Evolutionary conservation across 2,888 invertebrate genomes (phyloP), one percentile per base, ranked within the genome.

Genomic region (Pyrgus malvae): DNA sequence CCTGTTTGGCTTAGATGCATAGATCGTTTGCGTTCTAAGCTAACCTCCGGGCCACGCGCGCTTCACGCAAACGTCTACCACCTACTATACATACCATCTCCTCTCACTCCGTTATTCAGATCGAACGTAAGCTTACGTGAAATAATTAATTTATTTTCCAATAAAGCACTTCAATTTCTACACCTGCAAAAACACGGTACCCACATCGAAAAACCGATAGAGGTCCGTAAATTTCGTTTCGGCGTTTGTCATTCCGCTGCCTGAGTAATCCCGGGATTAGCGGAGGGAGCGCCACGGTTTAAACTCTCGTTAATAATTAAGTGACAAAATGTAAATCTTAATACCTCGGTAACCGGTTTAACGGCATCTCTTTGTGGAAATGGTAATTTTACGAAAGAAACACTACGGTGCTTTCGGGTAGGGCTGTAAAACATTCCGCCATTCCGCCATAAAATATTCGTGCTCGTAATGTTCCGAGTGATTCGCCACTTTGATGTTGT

Each of bases 261-360:
- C 58, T 45, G 55, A 56, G 57, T 56, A 60, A 61, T 56, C 61
- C 55, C 53, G 35, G 56, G 64, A 63, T 61, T 61, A 61, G 56
- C 55, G 59, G 55, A 61, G 58, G 51, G 58, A 62, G 62, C 63
- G 63, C 59, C 57, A 61, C 57, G 61, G 57, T 64, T 63, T 65
- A 66, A 65, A 60, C 58, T 60, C 62, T 63, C 62, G 64, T 65
- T 64, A 66, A 66, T 66, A 64, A 66, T 66, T 66, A 64, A 65
- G 59, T 64, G 57, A 55, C 62, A 59, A 64, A 59, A 60, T 62
- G 56, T 58, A 58, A 63, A 56, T 57, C 55, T 55, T 65, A 62
- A 65, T 60, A 65, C 66, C 65, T 54, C 51, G 61, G 55, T 63
- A 62, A 59, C 62, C 61, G 58, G 59, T 63, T 61, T 59, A 57